Base-by-base conservation (phyloP, 2,113 vertebrate genomes). In the Pedionomus torquatus region DNA sequence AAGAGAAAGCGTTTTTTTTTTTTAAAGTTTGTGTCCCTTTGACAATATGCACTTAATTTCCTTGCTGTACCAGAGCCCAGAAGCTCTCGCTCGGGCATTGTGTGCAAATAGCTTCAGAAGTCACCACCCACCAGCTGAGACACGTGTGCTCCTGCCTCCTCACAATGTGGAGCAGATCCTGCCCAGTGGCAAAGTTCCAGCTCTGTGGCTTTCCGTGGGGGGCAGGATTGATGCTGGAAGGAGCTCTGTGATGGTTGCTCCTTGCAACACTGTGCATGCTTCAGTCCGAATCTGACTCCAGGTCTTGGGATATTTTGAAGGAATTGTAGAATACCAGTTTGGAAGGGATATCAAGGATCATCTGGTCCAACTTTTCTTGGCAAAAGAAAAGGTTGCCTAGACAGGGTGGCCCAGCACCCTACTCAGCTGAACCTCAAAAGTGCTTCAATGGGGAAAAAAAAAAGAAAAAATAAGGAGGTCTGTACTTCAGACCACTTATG, bases 151-250 rank as follows among this genome's bases (percentile, higher is more conserved):
- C 30, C 61, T 64, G 61, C 11, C 43, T 69, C 24, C 44, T 65
- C 0, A 1, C 21, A 58, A 25, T 0, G 0, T 13, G 72, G 55
- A 94, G 55, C 64, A 66, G 39, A 37, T 58, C 46, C 65, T 66
- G 33, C n/a, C 55, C 13, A 1, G 3, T 33, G 76, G 25, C 39
- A 21, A 57, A 31, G 68, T 18, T 49, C 46, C 54, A 57, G 25
- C 44, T 48, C 0, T 0, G 60, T 86, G 57, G 13, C 44, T 93
- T 63, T 77, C 33, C 1, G 0, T 35, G 26, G 28, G 24, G 49
- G 35, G 48, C 44, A 21, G 76, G 31, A 16, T 39, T 61, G 15
- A 61, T 61, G 24, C 37, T 79, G 31, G 70, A 89, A 52, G 51
- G 24, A 71, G 18, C 48, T 65, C 81, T 64, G 57, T 2, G 12